These are phyloP conservation scores for Callaeas wilsoni DNA, from an alignment of 2,113 vertebrate genomes.

Conservation along the genomic window DNA sequence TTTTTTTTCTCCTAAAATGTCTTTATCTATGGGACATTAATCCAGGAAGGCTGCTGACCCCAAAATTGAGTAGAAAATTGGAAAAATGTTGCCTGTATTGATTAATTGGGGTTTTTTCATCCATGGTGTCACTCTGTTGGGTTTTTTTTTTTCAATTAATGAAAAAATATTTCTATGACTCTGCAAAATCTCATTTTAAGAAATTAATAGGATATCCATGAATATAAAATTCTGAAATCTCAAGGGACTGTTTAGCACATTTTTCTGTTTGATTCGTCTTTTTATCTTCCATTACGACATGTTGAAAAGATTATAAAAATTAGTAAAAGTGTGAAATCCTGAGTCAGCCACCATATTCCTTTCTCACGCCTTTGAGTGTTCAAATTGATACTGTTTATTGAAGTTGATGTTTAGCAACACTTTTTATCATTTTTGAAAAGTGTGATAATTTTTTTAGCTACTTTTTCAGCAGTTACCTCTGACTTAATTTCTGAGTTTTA, in stretches of 20 bases:
- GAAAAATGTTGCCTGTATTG: neutral
- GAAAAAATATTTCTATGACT: neutral
- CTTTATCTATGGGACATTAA: neutral
- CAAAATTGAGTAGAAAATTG: neutral
- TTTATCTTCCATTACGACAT: neutral
- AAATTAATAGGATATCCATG: neutral
- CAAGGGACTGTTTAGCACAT: neutral
- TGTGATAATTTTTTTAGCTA: neutral
- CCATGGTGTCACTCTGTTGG: accelerated
- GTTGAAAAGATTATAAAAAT: neutral
- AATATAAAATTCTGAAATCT: neutral
- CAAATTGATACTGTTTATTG: neutral
- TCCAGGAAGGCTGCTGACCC: neutral
- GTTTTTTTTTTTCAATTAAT: neutral
- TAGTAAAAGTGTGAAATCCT: neutral
- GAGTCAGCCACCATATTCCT: neutral
- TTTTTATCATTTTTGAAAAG: neutral
- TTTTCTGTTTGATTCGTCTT: neutral
- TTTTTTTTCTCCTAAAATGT: neutral
- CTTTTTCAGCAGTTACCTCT: neutral
- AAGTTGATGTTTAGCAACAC: neutral
- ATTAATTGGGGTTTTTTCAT: neutral
- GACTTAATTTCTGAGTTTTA: neutral
- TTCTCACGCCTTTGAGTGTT: neutral
- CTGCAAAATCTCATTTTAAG: neutral